Percentiles rank a stretch among this genome's conserved stretches.
Evolutionary conservation across 2,797 vertebrate genomes (phyloP).

Genomic region (Sebastes nivosus): DNA sequence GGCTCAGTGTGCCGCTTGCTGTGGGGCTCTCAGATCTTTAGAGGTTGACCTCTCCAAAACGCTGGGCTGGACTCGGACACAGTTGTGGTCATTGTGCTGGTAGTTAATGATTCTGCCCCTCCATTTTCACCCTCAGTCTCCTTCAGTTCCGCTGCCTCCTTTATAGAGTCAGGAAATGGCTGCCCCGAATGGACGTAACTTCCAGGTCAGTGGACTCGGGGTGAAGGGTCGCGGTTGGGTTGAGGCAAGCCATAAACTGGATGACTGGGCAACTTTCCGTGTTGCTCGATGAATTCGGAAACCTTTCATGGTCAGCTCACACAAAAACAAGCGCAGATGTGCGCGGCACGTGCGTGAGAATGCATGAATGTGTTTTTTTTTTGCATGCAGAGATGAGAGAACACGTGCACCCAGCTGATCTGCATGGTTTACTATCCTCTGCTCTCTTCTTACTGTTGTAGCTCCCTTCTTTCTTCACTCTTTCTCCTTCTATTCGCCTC

Average conservation of each 20-base stretch:
- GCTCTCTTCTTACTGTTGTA: conserved; percentile 27
- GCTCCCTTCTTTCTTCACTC: conserved; percentile 31
- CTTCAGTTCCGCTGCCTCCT: conserved; percentile 71
- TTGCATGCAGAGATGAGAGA: neutral
- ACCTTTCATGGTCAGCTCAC: neutral
- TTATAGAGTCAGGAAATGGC: conserved; percentile 79
- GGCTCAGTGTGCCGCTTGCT: conserved; percentile 32
- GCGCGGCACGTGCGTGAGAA: conserved; percentile 10
- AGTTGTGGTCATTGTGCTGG: conserved; percentile 75
- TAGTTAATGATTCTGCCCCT: conserved; percentile 79
- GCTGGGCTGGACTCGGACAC: conserved; percentile 72
- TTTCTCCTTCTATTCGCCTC: conserved; percentile 47
- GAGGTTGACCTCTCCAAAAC: conserved; percentile 72
- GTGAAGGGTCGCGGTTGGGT: conserved; percentile 71
- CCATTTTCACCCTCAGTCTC: conserved; percentile 65
- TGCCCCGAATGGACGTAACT: conserved; percentile 74
- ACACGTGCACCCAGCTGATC: neutral
- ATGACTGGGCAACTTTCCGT: conserved; percentile 47
- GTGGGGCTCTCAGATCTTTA: conserved; percentile 57
- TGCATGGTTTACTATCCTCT: conserved; percentile 9
- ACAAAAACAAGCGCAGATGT: conserved; percentile 26
- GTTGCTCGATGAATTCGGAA: conserved; percentile 18
- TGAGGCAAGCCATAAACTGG: conserved; percentile 62
- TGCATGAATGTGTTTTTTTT: neutral
- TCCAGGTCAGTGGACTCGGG: conserved; percentile 78